A percentile compares a stretch with the other conserved stretches of the same genome.
phyloP scores from a whole-genome alignment of 23 tunicate genomes.

The Trididemnum miniatum region DNA sequence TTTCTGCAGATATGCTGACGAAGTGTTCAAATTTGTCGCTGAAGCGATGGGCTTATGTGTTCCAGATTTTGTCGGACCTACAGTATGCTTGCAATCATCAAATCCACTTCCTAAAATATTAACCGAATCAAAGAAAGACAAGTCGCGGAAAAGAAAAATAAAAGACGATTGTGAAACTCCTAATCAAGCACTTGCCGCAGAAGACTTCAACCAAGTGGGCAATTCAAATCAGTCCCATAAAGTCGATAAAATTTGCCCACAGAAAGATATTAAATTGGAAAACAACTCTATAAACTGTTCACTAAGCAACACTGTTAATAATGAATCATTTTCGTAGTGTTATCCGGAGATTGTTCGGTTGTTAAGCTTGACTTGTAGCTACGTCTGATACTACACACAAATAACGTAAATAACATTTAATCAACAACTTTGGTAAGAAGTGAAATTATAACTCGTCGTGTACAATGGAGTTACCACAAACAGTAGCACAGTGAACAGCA shows the following conservation, averaged over 20 bases:
- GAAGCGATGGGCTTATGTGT: slow-evolving; percentile 40
- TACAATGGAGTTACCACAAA: neutral
- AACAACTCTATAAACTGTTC: too few relatives aligned
- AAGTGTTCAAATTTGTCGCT: slow-evolving; percentile 65
- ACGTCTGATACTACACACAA: too few relatives aligned
- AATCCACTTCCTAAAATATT: slow-evolving; percentile 15
- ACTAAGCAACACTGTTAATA: too few relatives aligned
- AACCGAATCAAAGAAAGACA: neutral
- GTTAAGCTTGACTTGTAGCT: neutral
- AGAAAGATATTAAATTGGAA: too few relatives aligned
- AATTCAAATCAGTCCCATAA: too few relatives aligned
- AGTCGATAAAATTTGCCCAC: too few relatives aligned
- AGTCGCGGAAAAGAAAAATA: slow-evolving; percentile 15
- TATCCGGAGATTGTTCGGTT: neutral
- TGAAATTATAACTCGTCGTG: slow-evolving; percentile 21
- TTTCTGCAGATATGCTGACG: slow-evolving; percentile 55
- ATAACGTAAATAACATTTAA: too few relatives aligned
- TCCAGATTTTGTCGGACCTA: slow-evolving; percentile 51
- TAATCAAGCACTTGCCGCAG: neutral
- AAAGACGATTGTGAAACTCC: neutral
- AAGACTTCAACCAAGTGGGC: neutral
- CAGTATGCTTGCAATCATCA: slow-evolving; percentile 41
- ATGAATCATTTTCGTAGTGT: neutral
- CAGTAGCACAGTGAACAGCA: neutral
- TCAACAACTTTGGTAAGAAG: too few relatives aligned